Conservation (phyloP, 2,113 vertebrate genomes). For the Theropithecus gelada region DNA sequence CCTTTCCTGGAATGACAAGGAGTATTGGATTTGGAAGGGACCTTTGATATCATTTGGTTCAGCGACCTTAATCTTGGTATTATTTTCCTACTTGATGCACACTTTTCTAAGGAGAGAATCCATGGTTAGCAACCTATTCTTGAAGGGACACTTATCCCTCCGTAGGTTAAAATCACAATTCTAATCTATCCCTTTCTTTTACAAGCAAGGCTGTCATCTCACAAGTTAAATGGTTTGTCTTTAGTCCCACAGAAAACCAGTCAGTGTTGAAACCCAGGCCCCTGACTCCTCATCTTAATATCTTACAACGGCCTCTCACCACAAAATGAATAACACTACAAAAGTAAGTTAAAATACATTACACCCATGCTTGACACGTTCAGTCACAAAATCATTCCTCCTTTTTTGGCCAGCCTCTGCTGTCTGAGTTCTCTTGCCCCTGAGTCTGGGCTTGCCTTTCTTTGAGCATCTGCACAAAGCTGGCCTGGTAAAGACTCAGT, state of each 20-base stretch:
- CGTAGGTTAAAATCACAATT: neutral
- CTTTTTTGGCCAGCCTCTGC: neutral
- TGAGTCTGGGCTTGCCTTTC: neutral
- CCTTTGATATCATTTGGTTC: neutral
- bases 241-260: neutral
- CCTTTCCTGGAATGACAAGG: neutral
- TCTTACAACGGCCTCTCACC: neutral
- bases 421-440: neutral
- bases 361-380: neutral
- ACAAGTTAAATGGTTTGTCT: neutral
- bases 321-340: neutral
- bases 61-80: neutral
- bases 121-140: neutral
- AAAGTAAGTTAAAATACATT: neutral
- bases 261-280: neutral
- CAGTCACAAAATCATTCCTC: neutral
- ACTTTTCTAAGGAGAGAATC: neutral
- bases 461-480: neutral
- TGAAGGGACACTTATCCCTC: neutral
- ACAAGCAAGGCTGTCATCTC: neutral
- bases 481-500: neutral
- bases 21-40: neutral
- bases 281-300: neutral
- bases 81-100: neutral
- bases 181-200: neutral